Base-by-base conservation (phyloP, 2,113 vertebrate species). In the Penelope pileata region DNA sequence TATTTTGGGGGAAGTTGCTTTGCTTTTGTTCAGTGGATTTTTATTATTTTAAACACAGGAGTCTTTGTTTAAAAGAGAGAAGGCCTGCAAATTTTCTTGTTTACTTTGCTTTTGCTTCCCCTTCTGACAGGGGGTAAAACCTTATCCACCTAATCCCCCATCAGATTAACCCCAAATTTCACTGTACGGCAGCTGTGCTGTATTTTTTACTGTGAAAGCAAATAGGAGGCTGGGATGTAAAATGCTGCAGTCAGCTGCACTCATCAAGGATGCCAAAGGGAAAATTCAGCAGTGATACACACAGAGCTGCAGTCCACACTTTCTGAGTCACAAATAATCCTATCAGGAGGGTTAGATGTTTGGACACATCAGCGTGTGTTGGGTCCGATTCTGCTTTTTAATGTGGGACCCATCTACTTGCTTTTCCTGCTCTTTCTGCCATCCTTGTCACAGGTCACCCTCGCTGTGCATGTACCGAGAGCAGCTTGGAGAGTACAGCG, bases 11-110 rank as follows among this genome's bases (percentile, higher is more conserved):
- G 51, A 91, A 81, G 92, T 45, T 78, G 83, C 80, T 90, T 91
- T 93, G 90, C 83, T 97, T 94, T 91, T 75, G 68, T 93, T 83
- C 73, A 27, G 66, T 88, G 88, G 77, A 95, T 88, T 93, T 95
- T 95, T 96, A 82, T 95, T 94, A 95, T 92, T 96, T 96, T 94
- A 96, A 96, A 97, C 90, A 95, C 53, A 76, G 68, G 87, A 88
- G 34, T 56, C 86, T 96, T 97, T 97, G 93, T 97, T 97, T 97
- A 95, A 94, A 94, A 86, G 66, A 96, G 42, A 94, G 56, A 88
- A 91, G 64, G 81, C 36, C 96, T 95, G 87, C 66, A 87, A 91
- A 83, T 94, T 95, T 96, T 95, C 75, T 90, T 92, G 72, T 91
- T 97, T 89, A 72, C 68, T 95, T 96, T 93, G 45, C 32, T 16